These are phyloP conservation scores for Corythoichthys haematopterus DNA, from an alignment of 2,113 vertebrate genomes.

Conservation along the genomic window DNA sequence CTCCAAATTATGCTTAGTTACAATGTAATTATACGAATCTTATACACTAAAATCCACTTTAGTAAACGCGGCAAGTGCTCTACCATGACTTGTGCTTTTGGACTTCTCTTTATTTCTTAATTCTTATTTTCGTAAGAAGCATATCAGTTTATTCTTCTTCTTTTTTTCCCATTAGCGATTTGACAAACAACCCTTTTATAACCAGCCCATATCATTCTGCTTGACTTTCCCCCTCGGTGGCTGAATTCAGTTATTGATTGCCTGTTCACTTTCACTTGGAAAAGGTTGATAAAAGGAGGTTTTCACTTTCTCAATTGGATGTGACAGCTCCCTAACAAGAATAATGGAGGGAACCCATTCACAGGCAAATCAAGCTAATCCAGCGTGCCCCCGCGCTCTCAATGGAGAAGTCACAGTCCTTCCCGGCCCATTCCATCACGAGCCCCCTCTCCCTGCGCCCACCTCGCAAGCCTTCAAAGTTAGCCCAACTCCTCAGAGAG, in stretches of 20 bases:
- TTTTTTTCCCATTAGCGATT: conserved; percentile 72
- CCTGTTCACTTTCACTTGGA: conserved; percentile 90
- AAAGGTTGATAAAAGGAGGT: conserved; percentile 96
- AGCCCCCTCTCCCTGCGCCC: conserved; percentile 74
- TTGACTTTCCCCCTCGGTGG: conserved; percentile 86
- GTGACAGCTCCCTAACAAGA: conserved; percentile 99
- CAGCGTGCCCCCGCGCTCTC: conserved; percentile 93
- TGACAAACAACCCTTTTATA: conserved; percentile 81
- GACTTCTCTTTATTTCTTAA: conserved; percentile 15
- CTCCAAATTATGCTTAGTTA: not conserved
- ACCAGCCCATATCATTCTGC: conserved; percentile 84
- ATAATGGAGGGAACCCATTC: conserved; percentile 97
- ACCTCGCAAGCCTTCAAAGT: conserved; percentile 89
- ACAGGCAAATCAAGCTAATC: conserved; percentile 99
- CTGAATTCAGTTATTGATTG: conserved; percentile 94
- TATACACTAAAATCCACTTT: not conserved
- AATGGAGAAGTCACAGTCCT: conserved; percentile 90
- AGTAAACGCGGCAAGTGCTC: not conserved
- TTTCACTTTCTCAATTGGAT: conserved; percentile 98
- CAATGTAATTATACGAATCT: not conserved
- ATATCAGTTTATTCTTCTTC: conserved; percentile 80
- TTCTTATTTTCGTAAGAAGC: conserved; percentile 64
- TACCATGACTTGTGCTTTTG: conserved; percentile 38
- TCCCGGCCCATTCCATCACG: conserved; percentile 93
- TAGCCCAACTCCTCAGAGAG: conserved; percentile 75